Evolutionary conservation across 1,140 invertebrate genomes (phyloP).

Genomic region (Leptinotarsa undecemlineata): DNA sequence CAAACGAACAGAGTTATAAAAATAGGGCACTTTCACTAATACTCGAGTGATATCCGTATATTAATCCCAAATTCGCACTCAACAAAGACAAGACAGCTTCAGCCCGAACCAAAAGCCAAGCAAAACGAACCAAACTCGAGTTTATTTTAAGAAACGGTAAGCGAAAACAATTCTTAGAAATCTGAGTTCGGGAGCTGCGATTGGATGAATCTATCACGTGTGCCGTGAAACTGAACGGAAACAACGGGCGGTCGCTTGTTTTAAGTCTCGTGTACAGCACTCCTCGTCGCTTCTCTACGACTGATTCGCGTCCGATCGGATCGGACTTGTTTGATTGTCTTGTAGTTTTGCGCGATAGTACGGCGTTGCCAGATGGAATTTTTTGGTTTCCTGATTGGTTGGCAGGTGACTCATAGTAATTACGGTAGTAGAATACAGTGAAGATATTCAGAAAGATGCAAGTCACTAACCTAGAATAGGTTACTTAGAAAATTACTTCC

Average conservation of each 20-base stretch:
- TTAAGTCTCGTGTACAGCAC: neutral
- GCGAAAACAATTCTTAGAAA: constrained; percentile 37
- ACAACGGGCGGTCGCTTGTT: constrained; percentile 32
- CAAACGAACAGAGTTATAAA: neutral
- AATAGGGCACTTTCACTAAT: neutral
- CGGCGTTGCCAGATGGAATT: neutral
- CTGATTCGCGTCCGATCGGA: neutral
- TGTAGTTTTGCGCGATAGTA: neutral
- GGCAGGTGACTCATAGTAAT: too few relatives aligned
- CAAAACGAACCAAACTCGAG: constrained; percentile 14
- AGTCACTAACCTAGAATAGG: too few relatives aligned
- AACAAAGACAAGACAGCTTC: neutral
- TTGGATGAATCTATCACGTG: constrained; percentile 36
- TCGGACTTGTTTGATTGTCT: neutral
- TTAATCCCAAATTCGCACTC: neutral
- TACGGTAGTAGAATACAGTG: too few relatives aligned
- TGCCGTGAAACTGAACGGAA: constrained; percentile 7
- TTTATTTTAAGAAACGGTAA: constrained; percentile 46
- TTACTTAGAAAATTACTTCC: too few relatives aligned
- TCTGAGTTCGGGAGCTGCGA: constrained; percentile 22
- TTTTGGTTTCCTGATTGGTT: too few relatives aligned
- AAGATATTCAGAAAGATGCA: too few relatives aligned
- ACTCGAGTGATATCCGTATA: neutral
- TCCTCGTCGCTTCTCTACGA: neutral
- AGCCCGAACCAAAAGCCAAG: neutral